Evolutionary conservation across 2,888 invertebrate genomes (phyloP).

Genomic region (Galerucella pusilla): DNA sequence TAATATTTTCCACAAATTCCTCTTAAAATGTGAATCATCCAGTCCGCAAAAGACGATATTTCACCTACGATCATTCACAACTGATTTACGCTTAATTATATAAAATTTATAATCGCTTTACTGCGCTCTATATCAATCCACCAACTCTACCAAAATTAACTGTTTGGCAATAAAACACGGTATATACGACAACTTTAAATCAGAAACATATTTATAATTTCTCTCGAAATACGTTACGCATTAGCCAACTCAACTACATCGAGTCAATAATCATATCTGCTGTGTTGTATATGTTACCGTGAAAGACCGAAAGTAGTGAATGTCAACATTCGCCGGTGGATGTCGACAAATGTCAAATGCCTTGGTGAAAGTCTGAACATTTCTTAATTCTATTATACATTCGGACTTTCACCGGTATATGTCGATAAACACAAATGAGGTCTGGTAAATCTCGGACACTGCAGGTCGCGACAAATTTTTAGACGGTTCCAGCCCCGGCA

Average conservation of each 20-base stretch:
- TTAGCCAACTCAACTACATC: conserved; percentile 1
- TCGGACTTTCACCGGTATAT: too few relatives aligned
- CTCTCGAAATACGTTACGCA: conserved; percentile 28
- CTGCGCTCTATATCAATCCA: conserved; percentile 51
- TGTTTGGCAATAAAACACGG: conserved; percentile 45
- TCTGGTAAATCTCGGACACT: too few relatives aligned
- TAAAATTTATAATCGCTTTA: conserved; percentile 53
- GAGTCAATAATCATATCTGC: conserved; percentile 24
- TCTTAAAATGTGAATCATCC: conserved; percentile 32
- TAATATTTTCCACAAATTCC: conserved; percentile 22
- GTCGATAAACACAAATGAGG: too few relatives aligned
- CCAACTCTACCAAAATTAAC: conserved; percentile 43
- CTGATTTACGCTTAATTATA: conserved; percentile 55
- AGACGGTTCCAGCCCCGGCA: too few relatives aligned
- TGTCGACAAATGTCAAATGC: too few relatives aligned
- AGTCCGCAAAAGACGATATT: conserved; percentile 39
- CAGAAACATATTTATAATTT: conserved; percentile 43
- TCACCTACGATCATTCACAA: conserved; percentile 50
- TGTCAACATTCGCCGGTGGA: too few relatives aligned
- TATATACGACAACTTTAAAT: conserved; percentile 42
- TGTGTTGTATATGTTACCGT: neutral
- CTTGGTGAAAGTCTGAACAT: too few relatives aligned
- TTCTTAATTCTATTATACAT: too few relatives aligned
- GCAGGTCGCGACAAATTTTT: too few relatives aligned
- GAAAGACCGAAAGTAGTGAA: too few relatives aligned